A percentile compares a stretch with the other conserved stretches of the same genome.
Evolutionary conservation across 30 jellyfish, hydroid and myxozoan genomes (phyloP).

Genomic region (Aurelia sp.): DNA sequence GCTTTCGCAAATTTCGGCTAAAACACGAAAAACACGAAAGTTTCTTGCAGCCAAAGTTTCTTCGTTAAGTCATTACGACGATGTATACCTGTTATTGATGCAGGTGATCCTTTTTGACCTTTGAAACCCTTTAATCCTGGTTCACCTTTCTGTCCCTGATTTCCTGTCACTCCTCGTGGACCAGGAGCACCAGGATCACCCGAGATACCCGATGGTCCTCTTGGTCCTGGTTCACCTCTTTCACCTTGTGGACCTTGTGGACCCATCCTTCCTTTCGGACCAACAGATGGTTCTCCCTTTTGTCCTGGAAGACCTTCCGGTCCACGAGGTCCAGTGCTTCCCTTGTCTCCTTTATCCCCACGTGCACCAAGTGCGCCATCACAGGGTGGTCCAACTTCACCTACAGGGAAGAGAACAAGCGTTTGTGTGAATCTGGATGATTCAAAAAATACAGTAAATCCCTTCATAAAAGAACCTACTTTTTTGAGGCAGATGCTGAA

Average conservation of each 20-base stretch:
- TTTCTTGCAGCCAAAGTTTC: too few species aligned
- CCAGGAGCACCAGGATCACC: constrained; percentile 61
- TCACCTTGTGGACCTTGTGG: constrained; percentile 77
- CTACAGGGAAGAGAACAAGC: neutral
- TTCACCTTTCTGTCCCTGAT: constrained; percentile 71
- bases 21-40: too few species aligned
- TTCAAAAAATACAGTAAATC: too few species aligned
- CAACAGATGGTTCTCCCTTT: constrained; percentile 71
- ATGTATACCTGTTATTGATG: constrained; percentile 42
- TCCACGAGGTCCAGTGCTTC: constrained; percentile 77
- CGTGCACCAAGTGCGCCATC: constrained; percentile 43
- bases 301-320: constrained; percentile 71
- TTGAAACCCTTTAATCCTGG: constrained; percentile 53
- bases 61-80: too few species aligned
- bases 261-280: constrained; percentile 76
- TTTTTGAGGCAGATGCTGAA: too few species aligned
- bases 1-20: too few species aligned
- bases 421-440: neutral
- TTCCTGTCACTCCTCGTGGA: constrained; percentile 62
- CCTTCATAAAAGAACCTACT: too few species aligned
- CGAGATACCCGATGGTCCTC: constrained; percentile 65
- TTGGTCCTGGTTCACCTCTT: constrained; percentile 68
- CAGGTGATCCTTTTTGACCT: constrained; percentile 78
- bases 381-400: constrained; percentile 77
- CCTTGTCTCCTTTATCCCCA: constrained; percentile 79